phyloP scores from a whole-genome alignment of 2,888 invertebrate genomes.

The Pycnomerus fuliginosus region DNA sequence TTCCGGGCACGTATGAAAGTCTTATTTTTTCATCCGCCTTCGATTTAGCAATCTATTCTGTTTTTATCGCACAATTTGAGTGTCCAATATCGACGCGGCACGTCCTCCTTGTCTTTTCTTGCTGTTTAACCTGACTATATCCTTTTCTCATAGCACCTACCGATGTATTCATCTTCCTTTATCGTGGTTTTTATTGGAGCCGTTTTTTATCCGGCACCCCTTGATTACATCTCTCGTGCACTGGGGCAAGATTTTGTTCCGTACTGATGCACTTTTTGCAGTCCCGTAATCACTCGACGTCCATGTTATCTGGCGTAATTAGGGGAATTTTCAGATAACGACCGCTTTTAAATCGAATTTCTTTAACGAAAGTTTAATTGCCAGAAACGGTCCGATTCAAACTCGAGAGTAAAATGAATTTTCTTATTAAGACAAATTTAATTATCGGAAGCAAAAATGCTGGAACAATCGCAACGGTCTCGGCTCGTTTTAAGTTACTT shows the following conservation, averaged over 20 bases:
- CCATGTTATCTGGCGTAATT: conserved; percentile 10
- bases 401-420: conserved; percentile 13
- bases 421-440: conserved; percentile 13
- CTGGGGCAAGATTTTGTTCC: conserved; percentile 10
- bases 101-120: conserved; percentile 29
- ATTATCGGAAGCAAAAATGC: conserved; percentile 11
- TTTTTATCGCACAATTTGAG: conserved; percentile 51
- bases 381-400: conserved; percentile 8
- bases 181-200: conserved; percentile 33
- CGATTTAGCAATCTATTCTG: conserved; percentile 52
- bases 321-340: conserved; percentile 11
- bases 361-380: conserved; percentile 14
- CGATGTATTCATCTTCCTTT: conserved; percentile 36
- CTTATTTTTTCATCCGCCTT: conserved; percentile 51
- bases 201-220: conserved; percentile 32
- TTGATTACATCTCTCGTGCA: conserved; percentile 33
- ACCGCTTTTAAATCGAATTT: conserved; percentile 14
- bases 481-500: no score
- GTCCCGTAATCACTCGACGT: conserved; percentile 6
- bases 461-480: no score
- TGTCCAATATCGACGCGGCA: conserved; percentile 42
- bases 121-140: conserved; percentile 18
- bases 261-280: conserved; percentile 13
- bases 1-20: conserved; percentile 46
- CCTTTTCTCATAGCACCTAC: conserved; percentile 30